Evolutionary conservation across 1,140 invertebrate species (phyloP).

Genomic region (Phymastichus coffea): DNA sequence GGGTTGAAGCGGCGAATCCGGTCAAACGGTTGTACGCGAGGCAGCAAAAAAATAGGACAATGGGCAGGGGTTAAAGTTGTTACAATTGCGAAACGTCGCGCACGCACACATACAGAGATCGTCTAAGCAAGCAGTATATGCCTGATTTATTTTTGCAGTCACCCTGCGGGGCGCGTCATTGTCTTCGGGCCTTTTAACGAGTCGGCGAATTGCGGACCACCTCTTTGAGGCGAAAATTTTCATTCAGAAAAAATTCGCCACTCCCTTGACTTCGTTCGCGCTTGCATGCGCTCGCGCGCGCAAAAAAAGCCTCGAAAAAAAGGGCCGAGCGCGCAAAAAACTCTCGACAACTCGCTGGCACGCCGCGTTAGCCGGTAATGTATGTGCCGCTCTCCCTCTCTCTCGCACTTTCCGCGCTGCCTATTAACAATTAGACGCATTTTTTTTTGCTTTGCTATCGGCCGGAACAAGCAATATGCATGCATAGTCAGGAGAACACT

Average conservation of each 20-base stretch:
- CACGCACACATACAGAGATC: neutral
- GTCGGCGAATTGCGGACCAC: slow-evolving; percentile 13
- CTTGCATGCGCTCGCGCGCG: neutral
- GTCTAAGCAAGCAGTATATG: slow-evolving; percentile 23
- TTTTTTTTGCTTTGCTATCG: no score
- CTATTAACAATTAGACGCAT: neutral
- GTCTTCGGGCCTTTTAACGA: slow-evolving; percentile 38
- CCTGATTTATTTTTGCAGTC: slow-evolving; percentile 43
- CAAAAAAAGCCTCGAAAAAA: no score
- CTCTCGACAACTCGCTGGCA: no score
- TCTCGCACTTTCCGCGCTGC: neutral
- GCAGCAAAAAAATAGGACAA: slow-evolving; percentile 37
- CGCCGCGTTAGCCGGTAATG: neutral
- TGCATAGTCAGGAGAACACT: neutral
- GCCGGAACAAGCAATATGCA: neutral
- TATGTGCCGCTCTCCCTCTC: neutral
- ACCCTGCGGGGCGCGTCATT: slow-evolving; percentile 36
- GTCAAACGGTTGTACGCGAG: slow-evolving; percentile 41
- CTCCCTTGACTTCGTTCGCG: neutral
- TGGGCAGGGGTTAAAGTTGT: slow-evolving; percentile 41
- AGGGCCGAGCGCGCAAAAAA: no score
- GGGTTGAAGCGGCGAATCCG: slow-evolving; percentile 39
- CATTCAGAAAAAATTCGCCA: neutral
- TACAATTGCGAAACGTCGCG: slow-evolving; percentile 38
- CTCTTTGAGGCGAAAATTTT: neutral